These are phyloP conservation scores for Papilio machaon DNA, from an alignment of 1,140 invertebrate species.

Conservation along the genomic window DNA sequence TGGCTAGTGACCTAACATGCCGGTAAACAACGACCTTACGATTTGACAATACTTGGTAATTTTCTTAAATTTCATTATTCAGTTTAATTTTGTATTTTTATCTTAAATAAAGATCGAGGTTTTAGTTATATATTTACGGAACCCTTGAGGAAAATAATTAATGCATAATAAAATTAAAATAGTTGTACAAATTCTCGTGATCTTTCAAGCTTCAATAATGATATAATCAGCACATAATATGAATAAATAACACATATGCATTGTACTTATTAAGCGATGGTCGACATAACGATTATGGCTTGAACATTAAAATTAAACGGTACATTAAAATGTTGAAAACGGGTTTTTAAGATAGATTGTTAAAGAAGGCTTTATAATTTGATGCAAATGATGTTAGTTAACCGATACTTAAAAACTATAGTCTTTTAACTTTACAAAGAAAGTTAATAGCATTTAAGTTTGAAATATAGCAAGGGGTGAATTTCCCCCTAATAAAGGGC, in stretches of 20 bases:
- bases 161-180: background rate
- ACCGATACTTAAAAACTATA: background rate
- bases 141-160: background rate
- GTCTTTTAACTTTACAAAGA: too few species aligned
- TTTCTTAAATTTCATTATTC: too few species aligned
- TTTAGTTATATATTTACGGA: background rate
- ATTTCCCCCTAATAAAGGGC: too few species aligned
- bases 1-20: too few species aligned
- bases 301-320: slow-evolving; percentile 1
- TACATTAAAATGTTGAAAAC: background rate
- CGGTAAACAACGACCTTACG: too few species aligned
- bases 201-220: slow-evolving; percentile 8
- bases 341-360: slow-evolving; percentile 8
- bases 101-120: background rate
- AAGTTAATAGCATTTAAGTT: background rate
- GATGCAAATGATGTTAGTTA: background rate
- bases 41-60: too few species aligned
- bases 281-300: background rate
- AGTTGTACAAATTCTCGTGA: slow-evolving; percentile 2
- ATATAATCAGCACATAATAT: slow-evolving; percentile 7
- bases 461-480: background rate
- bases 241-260: background rate
- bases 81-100: too few species aligned
- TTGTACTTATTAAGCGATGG: background rate
- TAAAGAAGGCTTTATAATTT: background rate